phyloP scores from a whole-genome alignment of 2,113 vertebrate species.

The Emydocephalus ijimae region DNA sequence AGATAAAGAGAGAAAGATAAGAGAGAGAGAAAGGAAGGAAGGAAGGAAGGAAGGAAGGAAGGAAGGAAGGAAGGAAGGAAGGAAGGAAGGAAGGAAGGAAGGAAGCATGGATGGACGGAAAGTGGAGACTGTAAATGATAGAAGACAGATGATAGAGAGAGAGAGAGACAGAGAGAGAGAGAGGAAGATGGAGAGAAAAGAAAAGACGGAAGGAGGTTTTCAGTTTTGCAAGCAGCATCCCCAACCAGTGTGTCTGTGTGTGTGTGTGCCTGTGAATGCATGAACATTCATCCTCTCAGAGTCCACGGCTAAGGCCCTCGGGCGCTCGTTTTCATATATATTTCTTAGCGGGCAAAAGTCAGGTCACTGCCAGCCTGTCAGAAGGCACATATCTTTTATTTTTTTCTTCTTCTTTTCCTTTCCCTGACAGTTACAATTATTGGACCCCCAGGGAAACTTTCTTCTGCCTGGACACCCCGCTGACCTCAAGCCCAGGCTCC shows the following conservation, averaged over 20 bases:
- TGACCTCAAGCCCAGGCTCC: slow-evolving; percentile 64
- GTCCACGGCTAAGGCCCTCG: slow-evolving; percentile 31
- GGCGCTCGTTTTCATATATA: slow-evolving; percentile 61
- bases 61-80: no score
- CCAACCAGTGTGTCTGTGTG: slow-evolving; percentile 29
- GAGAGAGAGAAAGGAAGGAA: no score
- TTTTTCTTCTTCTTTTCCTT: slow-evolving; percentile 36
- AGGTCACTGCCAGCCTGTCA: slow-evolving; percentile 58
- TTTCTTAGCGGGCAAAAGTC: slow-evolving; percentile 69
- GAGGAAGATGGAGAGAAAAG: no score
- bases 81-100: no score
- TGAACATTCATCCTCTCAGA: slow-evolving; percentile 37
- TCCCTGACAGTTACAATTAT: slow-evolving; percentile 73
- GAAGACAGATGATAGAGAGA: no score
- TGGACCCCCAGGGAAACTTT: slow-evolving; percentile 72
- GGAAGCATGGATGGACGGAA: no score
- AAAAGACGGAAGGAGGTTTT: not conserved
- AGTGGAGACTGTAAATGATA: no score
- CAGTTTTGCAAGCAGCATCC: slow-evolving; percentile 39
- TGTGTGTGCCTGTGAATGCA: no score
- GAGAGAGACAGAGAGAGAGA: no score
- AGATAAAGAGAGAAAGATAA: no score
- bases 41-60: no score
- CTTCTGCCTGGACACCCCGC: slow-evolving; percentile 59
- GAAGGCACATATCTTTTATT: slow-evolving; percentile 53